These are phyloP conservation scores for Antheraea assamensis DNA, from an alignment of 2,888 invertebrate genomes.

Conservation along the genomic window DNA sequence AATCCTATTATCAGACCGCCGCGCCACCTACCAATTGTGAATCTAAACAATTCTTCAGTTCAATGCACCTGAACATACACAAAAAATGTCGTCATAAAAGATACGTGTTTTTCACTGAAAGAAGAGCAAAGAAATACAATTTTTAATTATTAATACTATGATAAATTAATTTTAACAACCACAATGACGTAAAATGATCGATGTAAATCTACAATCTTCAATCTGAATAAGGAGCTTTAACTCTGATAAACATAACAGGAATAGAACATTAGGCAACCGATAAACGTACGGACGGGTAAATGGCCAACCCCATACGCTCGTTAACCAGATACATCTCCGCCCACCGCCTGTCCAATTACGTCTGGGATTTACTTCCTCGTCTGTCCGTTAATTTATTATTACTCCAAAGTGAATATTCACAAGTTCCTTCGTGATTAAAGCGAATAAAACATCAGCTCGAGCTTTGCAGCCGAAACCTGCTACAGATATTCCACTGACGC, in stretches of 20 bases:
- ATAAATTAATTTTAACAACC: not conserved
- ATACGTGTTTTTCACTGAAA: too few relatives aligned
- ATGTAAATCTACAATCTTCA: not conserved
- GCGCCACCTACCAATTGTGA: too few relatives aligned
- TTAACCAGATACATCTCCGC: conserved; percentile 37
- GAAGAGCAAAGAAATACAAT: too few relatives aligned
- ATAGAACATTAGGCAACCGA: conserved; percentile 9
- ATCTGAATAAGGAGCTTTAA: not conserved
- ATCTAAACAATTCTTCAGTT: too few relatives aligned
- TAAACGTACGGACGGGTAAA: conserved; percentile 10
- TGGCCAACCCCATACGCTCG: conserved; percentile 31
- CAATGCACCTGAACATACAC: too few relatives aligned
- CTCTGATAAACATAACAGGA: conserved; percentile 1
- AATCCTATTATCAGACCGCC: too few relatives aligned
- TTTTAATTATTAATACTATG: not conserved
- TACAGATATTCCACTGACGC: conserved; percentile 46
- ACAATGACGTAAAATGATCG: not conserved
- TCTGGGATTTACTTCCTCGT: conserved; percentile 45
- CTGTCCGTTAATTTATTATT: conserved; percentile 55
- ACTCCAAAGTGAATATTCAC: conserved; percentile 55
- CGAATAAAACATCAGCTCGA: conserved; percentile 52
- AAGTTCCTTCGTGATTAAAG: conserved; percentile 48
- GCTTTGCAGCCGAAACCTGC: conserved; percentile 29
- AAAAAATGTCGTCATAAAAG: too few relatives aligned
- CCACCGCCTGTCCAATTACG: conserved; percentile 46